Evolutionary conservation across 2,797 vertebrate genomes (phyloP).

Genomic region (Acrossocheilus fasciatus): DNA sequence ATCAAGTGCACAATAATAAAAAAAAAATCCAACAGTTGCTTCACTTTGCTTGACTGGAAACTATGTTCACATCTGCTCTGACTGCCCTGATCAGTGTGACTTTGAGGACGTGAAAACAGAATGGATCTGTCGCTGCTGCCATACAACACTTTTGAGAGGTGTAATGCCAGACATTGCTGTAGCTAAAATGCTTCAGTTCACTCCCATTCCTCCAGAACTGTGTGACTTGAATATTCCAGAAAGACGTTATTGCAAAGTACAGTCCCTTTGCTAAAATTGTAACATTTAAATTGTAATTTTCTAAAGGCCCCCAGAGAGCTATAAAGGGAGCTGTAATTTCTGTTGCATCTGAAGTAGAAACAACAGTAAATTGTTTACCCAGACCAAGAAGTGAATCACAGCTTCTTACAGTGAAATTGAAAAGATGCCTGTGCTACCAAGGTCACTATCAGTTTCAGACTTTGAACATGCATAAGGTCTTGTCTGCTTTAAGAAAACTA

Average conservation of each 20-base stretch:
- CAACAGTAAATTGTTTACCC: conserved; percentile 33
- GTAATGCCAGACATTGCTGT: not conserved
- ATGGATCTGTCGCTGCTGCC: conserved; percentile 27
- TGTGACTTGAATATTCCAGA: not conserved
- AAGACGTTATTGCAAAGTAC: conserved; percentile 19
- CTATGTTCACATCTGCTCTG: conserved; percentile 30
- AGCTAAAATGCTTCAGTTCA: not conserved
- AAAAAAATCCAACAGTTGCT: not conserved
- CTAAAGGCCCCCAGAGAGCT: conserved; percentile 38
- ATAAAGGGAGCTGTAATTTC: conserved; percentile 29
- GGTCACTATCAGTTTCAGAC: conserved; percentile 45
- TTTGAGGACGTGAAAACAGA: not conserved
- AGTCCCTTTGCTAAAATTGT: conserved; percentile 44
- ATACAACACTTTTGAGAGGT: not conserved
- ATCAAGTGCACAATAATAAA: conserved; percentile 13
- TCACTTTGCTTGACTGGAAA: conserved; percentile 34
- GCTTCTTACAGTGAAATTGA: conserved; percentile 38
- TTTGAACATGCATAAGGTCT: conserved; percentile 12
- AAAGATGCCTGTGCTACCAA: conserved; percentile 17
- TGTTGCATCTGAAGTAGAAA: conserved; percentile 36
- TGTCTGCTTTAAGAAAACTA: conserved; percentile 20
- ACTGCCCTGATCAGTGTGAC: not conserved
- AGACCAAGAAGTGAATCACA: conserved; percentile 26
- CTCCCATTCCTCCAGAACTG: conserved; percentile 5
- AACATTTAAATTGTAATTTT: not conserved